Evolutionary conservation across 2,797 vertebrate species (phyloP), one percentile per base, ranked within the genome.

Genomic region (Sebastes flavidus): DNA sequence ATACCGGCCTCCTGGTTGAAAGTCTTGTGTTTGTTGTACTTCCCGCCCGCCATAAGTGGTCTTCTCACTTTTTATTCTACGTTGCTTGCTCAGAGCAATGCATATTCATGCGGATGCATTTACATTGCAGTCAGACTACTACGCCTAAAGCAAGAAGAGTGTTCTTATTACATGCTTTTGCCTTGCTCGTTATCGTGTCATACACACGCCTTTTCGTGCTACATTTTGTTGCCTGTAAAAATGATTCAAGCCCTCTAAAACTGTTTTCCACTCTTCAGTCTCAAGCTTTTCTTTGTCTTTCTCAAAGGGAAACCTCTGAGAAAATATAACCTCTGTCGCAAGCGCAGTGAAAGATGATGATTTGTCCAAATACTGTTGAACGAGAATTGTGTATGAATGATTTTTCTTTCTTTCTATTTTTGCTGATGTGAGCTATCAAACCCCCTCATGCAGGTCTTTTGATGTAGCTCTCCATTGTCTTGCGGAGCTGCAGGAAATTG

Each of bases 401-500:
- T 63, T 73, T 55, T 70, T 71, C 61, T 3, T 73, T 2, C 13
- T 36, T 59, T 30, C 72, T 52, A 69, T 72, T 84, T 81, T 42
- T 77, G 78, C 87, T 84, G 80, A 89, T 78, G 89, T 38, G 63
- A 89, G 88, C 89, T 52, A 82, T 89, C 85, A 76, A 36, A 63
- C 49, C 72, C 65, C 72, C n/a, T 73, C 76, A 77, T 30, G 65
- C 74, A 55, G 88, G 77, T 75, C 82, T 94, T 49, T 92, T 92
- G 92, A 92, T 91, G 90, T 81, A 46, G 81, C 80, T 38, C 78
- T 75, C 80, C 72, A 87, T 94, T 94, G 90, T 94, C 91, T 92
- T 90, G 88, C 60, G 30, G 86, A 86, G 89, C 85, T 82, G 87
- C 92, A 93, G 94, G 93, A 94, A 94, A 95, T 95, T 94, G 93